phyloP scores from a whole-genome alignment of 2,888 invertebrate species.

The Rugalucina vietnamica region DNA sequence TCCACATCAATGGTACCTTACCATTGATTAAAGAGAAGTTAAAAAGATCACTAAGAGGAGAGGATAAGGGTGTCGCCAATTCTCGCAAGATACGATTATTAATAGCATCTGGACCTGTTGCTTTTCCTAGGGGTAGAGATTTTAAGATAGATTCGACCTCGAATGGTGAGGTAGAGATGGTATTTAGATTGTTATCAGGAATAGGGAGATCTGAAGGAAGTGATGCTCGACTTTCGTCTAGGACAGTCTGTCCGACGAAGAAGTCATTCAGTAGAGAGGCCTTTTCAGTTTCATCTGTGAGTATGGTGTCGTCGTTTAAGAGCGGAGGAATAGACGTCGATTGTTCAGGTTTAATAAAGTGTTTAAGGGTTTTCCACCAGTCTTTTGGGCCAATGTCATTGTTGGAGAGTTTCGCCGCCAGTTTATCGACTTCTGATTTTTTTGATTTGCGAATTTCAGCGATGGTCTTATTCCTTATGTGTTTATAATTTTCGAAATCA shows the following conservation, averaged over 20 bases:
- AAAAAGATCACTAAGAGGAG: constrained; percentile 33
- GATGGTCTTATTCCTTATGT: no score
- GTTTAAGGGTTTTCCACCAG: no score
- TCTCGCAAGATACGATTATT: constrained; percentile 1
- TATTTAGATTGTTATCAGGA: not conserved
- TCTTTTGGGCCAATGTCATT: no score
- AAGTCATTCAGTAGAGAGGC: not conserved
- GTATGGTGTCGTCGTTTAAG: no score
- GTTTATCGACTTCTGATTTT: no score
- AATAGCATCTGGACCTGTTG: constrained; percentile 14
- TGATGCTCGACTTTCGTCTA: not conserved
- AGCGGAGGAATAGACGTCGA: no score
- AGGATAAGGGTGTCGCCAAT: not conserved
- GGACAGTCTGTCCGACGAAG: not conserved
- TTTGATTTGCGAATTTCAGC: no score
- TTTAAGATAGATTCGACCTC: not conserved
- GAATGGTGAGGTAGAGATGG: not conserved
- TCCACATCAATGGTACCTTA: constrained; percentile 20
- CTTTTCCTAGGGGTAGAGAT: not conserved
- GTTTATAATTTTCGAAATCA: no score
- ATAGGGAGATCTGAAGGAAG: not conserved
- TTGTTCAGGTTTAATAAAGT: no score
- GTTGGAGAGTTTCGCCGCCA: no score
- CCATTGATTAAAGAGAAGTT: constrained; percentile 13
- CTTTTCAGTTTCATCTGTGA: no score